A percentile compares a stretch with the other conserved stretches of the same genome.
Conservation (phyloP, 1,140 invertebrate species). For the Nasonia longicornis region DNA sequence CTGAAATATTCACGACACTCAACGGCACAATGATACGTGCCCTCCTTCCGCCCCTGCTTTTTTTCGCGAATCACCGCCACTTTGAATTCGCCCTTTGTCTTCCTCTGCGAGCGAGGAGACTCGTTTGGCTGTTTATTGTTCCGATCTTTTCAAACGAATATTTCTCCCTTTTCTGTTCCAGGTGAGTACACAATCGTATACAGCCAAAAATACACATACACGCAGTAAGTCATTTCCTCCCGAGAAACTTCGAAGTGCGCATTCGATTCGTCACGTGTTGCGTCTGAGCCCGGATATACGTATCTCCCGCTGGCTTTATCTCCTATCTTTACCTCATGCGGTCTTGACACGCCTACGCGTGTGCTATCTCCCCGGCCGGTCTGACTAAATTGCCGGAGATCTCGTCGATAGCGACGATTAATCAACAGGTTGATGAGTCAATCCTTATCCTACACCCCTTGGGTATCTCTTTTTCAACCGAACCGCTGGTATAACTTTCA, state of each 20-base stretch:
- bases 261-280: conserved; percentile 14
- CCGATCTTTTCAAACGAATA: neutral
- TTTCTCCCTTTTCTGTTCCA: conserved; percentile 14
- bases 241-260: neutral
- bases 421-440: neutral
- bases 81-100: conserved; percentile 7
- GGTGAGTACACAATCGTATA: conserved; percentile 15
- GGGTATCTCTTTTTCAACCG: neutral
- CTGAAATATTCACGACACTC: conserved; percentile 59
- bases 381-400: neutral
- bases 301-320: neutral
- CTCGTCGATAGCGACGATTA: neutral
- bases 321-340: neutral
- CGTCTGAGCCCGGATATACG: neutral
- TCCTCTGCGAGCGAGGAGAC: neutral
- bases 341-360: neutral
- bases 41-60: conserved; percentile 38
- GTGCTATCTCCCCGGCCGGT: neutral
- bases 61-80: conserved; percentile 15
- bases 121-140: neutral
- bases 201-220: neutral
- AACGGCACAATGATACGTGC: conserved; percentile 57
- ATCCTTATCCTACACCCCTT: neutral
- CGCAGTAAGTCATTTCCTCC: neutral
- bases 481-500: neutral